Percentiles rank a stretch among this genome's conserved stretches.
These are phyloP conservation scores for Plecotus auritus DNA, from an alignment of 2,113 vertebrate species.

Conservation along the genomic window DNA sequence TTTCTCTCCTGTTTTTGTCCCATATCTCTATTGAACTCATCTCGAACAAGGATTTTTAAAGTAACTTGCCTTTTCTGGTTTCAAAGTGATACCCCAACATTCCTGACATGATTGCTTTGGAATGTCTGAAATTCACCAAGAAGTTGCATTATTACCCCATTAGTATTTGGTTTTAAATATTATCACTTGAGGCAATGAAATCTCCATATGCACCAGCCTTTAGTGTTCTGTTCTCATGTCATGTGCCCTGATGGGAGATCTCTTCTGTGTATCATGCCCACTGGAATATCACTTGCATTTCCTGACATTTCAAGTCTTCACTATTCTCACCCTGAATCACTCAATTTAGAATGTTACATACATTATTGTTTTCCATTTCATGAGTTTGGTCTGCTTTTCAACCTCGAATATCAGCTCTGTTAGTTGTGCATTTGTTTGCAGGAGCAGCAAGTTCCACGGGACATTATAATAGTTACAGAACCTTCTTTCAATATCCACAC, in stretches of 20 bases:
- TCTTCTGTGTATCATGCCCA: background rate
- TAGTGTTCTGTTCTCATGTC: background rate
- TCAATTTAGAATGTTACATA: background rate
- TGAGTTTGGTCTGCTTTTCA: background rate
- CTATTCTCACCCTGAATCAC: background rate
- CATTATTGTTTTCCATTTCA: background rate
- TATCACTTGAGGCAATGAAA: background rate
- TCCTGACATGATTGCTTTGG: background rate
- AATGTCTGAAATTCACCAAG: background rate
- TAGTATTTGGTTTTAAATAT: background rate
- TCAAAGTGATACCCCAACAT: background rate
- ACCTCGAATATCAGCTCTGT: background rate
- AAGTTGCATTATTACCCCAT: background rate
- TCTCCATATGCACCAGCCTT: rapidly evolving
- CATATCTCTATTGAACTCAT: background rate
- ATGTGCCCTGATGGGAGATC: background rate
- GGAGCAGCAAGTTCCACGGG: background rate
- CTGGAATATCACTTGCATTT: background rate
- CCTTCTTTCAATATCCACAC: background rate
- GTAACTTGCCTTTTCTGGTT: background rate
- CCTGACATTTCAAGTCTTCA: background rate
- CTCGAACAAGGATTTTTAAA: background rate
- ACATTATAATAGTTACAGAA: background rate
- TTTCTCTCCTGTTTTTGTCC: background rate
- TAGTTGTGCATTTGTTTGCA: background rate